Conservation (phyloP, 2,888 invertebrate genomes). For the Conistra vaccinii region DNA sequence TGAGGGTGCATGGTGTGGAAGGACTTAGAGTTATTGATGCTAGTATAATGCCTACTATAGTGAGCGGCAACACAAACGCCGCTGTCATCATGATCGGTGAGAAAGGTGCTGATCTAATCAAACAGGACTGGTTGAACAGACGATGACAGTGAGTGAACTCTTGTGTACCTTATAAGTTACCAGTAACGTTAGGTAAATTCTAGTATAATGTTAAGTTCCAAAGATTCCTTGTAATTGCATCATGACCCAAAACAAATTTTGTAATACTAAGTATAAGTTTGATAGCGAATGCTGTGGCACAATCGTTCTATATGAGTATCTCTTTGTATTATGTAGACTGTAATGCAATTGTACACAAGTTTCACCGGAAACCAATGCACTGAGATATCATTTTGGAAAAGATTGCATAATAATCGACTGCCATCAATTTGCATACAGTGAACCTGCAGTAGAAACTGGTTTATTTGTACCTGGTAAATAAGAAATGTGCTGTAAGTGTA, state of each 20-base stretch:
- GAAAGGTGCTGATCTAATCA: conserved; percentile 96
- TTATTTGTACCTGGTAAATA: conserved; percentile 49
- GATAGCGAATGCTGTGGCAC: conserved; percentile 8
- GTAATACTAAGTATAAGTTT: conserved; percentile 13
- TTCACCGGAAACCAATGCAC: conserved; percentile 11
- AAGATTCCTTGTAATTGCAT: conserved; percentile 58
- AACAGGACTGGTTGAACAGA: conserved; percentile 94
- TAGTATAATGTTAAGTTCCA: conserved; percentile 57
- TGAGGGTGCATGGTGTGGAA: conserved; percentile 94
- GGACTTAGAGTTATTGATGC: conserved; percentile 96
- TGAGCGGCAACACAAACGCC: conserved; percentile 97
- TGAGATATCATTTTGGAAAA: conserved; percentile 21
- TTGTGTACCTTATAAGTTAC: conserved; percentile 64
- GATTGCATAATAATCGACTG: conserved; percentile 19
- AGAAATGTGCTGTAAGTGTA: conserved; percentile 22
- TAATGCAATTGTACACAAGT: conserved; percentile 10
- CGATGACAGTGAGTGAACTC: conserved; percentile 74
- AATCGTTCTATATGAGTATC: neutral
- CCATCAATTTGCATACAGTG: conserved; percentile 29
- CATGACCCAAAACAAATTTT: conserved; percentile 18
- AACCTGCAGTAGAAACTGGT: conserved; percentile 10
- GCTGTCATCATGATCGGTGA: conserved; percentile 98
- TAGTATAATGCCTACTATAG: conserved; percentile 97
- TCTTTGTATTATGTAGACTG: conserved; percentile 8
- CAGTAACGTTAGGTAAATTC: conserved; percentile 54